Base-by-base conservation (phyloP, 2,888 invertebrate genomes). In the Xanthorhoe spadicearia region DNA sequence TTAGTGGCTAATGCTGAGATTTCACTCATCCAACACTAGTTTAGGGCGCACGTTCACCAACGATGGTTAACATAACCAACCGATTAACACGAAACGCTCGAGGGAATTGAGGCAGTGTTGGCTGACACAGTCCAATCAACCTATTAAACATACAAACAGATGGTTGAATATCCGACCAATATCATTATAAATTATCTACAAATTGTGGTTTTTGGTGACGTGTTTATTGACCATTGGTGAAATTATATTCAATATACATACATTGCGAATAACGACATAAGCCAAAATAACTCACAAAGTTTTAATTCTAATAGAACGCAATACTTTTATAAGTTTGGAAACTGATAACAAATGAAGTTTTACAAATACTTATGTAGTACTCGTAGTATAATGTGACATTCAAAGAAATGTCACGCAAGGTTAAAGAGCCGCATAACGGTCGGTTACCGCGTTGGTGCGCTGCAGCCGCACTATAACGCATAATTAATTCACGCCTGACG, bases 21-120 rank as follows among this genome's bases (percentile, higher is more conserved):
- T 69, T 69, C 56, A 66, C 65, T 69, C 61, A 66, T 56, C 64
- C 64, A 64, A 49, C 10, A 54, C 38, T 38, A 38, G 9, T 48
- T 48, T 48, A 48, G 48, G 17, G 15, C 13, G 1, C 17, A 48
- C 0, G 15, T 35, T 38, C 18, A 54, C 38, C 54, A 38, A 38
- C 10, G 4, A 38, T 8, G 48, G 15, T 17, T 48, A 48, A 7
- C 15, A 15, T 17, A 48, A 46, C 15, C 46, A 48, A 17, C 15
- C 17, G 48, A 48, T 17, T 17, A 43, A 43, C 13, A 43, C 38
- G 13, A 13, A 43, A 43, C 13, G 10, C 38, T 43, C 2, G 3
- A 43, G 38, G 13, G 13, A 13, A 5, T 13, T 13, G 38, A 2
- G 38, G 38, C 13, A 13, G 13, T 38, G 38, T 10, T 38, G 4